Evolutionary conservation across 1,140 invertebrate genomes (phyloP).

Genomic region (Leptinotarsa undecemlineata): DNA sequence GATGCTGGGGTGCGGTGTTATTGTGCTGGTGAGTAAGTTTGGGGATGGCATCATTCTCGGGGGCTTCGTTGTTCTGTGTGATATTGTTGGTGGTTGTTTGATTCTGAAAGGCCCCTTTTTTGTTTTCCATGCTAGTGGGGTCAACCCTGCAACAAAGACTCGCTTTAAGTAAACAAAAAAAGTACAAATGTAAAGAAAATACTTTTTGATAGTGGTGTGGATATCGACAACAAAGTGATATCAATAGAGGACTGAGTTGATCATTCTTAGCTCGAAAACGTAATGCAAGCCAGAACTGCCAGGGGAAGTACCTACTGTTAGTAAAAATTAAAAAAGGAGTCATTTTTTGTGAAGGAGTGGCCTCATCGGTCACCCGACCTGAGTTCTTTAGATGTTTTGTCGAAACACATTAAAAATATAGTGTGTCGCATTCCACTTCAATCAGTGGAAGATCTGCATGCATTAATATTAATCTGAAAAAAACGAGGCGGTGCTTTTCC

Average conservation of each 20-base stretch:
- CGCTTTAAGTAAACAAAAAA: neutral
- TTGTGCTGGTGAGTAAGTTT: slow-evolving; percentile 50
- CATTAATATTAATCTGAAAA: too few relatives aligned
- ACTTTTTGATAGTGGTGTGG: neutral
- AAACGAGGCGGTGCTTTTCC: too few relatives aligned
- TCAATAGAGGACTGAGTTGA: neutral
- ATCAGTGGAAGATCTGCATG: too few relatives aligned
- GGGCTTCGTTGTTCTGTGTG: slow-evolving; percentile 34
- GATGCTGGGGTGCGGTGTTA: slow-evolving; percentile 48
- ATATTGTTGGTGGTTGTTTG: slow-evolving; percentile 31
- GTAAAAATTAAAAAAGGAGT: too few relatives aligned
- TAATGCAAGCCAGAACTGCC: too few relatives aligned
- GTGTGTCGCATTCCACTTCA: too few relatives aligned
- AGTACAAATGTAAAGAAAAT: neutral
- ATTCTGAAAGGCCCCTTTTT: slow-evolving; percentile 42
- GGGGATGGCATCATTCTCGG: slow-evolving; percentile 36
- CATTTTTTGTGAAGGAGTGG: too few relatives aligned
- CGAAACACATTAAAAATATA: too few relatives aligned
- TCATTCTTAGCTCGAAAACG: neutral
- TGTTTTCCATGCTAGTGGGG: slow-evolving; percentile 53
- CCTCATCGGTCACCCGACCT: too few relatives aligned
- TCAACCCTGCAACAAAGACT: slow-evolving; percentile 47
- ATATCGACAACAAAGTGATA: neutral
- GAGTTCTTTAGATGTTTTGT: too few relatives aligned
- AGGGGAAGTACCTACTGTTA: too few relatives aligned